A percentile compares a stretch with the other conserved stretches of the same genome.
Conservation (phyloP, 2,888 invertebrate species). For the Thereva nobilitata region DNA sequence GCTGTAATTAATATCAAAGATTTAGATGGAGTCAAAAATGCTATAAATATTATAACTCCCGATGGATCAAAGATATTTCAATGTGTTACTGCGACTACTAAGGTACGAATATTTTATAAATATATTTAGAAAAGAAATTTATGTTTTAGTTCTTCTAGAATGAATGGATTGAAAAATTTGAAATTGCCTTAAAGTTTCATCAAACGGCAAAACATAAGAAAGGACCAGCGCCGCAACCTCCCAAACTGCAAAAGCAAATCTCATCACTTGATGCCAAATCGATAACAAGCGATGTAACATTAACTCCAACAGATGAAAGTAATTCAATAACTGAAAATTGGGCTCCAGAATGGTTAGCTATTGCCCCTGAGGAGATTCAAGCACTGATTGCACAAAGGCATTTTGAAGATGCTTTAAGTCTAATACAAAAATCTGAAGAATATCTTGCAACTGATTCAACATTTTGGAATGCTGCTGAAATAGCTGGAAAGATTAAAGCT, state of each 20-base stretch:
- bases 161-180: slow-evolving; percentile 93
- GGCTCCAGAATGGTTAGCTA: slow-evolving; percentile 83
- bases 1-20: slow-evolving; percentile 94
- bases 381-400: slow-evolving; percentile 93
- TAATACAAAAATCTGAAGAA: slow-evolving; percentile 71
- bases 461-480: slow-evolving; percentile 50
- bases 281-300: slow-evolving; percentile 43
- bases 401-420: slow-evolving; percentile 87
- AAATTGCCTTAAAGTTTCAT: slow-evolving; percentile 83
- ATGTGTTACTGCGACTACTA: slow-evolving; percentile 75
- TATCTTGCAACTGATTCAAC: slow-evolving; percentile 58
- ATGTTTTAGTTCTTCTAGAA: slow-evolving; percentile 61
- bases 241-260: slow-evolving; percentile 45
- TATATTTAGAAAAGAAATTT: not conserved
- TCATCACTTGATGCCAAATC: slow-evolving; percentile 47
- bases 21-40: slow-evolving; percentile 85
- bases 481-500: slow-evolving; percentile 64
- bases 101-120: slow-evolving; percentile 44
- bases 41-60: slow-evolving; percentile 92
- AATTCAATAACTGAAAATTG: slow-evolving; percentile 50
- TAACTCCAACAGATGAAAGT: slow-evolving; percentile 48
- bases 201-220: slow-evolving; percentile 67
- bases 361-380: slow-evolving; percentile 92
- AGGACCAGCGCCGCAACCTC: slow-evolving; percentile 59
- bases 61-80: slow-evolving; percentile 92